Evolutionary conservation across 2,888 invertebrate species (phyloP).

Genomic region (Blastobasis lacticolella): DNA sequence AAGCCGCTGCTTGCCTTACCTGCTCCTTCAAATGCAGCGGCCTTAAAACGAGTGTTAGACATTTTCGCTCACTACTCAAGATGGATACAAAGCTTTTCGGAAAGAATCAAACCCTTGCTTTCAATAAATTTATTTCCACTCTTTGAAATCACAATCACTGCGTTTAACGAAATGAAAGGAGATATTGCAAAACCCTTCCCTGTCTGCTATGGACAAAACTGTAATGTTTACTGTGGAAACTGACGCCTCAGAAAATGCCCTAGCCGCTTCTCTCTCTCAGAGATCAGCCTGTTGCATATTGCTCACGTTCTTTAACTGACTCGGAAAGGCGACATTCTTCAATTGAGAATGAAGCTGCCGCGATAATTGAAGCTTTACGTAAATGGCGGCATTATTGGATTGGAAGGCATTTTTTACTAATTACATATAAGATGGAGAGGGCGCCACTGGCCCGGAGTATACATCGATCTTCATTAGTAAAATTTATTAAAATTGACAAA

Average conservation of each 20-base stretch:
- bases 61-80: slow-evolving; percentile 13
- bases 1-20: slow-evolving; percentile 10
- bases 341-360: slow-evolving; percentile 16
- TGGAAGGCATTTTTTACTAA: slow-evolving; percentile 10
- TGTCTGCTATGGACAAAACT: slow-evolving; percentile 3
- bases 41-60: slow-evolving; percentile 7
- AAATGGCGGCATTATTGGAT: slow-evolving; percentile 15
- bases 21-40: background rate
- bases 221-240: slow-evolving; percentile 3
- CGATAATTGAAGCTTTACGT: slow-evolving; percentile 14
- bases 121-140: slow-evolving; percentile 1
- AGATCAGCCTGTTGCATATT: slow-evolving; percentile 7
- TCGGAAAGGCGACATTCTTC: slow-evolving; percentile 11
- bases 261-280: slow-evolving; percentile 7
- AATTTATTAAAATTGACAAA: too few relatives aligned
- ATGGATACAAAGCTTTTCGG: slow-evolving; percentile 12
- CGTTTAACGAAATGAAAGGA: slow-evolving; percentile 8
- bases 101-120: slow-evolving; percentile 1
- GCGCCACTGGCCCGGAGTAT: slow-evolving; percentile 4
- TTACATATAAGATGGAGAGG: too few relatives aligned
- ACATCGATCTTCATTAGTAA: background rate
- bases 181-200: slow-evolving; percentile 4
- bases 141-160: background rate
- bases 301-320: slow-evolving; percentile 2
- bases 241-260: slow-evolving; percentile 5